Conservation (phyloP, 2,888 invertebrate species). For the Drosophila acutilabella region DNA sequence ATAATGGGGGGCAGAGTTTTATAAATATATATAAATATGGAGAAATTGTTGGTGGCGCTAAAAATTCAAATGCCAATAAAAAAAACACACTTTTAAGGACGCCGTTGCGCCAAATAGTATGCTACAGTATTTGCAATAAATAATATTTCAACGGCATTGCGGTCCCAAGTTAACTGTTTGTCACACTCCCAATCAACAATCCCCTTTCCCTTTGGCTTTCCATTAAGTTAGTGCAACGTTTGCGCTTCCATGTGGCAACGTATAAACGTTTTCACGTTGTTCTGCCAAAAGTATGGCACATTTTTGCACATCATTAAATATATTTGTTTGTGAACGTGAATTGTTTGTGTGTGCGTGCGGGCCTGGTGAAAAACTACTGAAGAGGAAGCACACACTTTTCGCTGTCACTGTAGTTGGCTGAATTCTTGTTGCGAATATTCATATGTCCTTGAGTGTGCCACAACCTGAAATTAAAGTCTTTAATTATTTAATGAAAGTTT, state of each 20-base stretch:
- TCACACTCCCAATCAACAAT: background rate
- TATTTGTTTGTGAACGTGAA: constrained; percentile 5
- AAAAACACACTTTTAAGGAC: constrained; percentile 41
- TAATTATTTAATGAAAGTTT: background rate
- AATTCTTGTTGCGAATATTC: background rate
- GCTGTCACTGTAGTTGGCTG: background rate
- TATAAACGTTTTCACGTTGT: constrained; percentile 45
- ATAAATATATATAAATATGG: constrained; percentile 8
- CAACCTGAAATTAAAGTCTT: background rate
- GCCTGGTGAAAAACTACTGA: constrained; percentile 5
- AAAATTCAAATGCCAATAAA: constrained; percentile 46
- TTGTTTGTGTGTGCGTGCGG: constrained; percentile 13
- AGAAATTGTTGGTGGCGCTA: constrained; percentile 37
- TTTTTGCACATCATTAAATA: constrained; percentile 65
- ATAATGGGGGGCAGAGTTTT: background rate
- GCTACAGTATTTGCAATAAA: constrained; percentile 72
- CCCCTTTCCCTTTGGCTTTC: background rate
- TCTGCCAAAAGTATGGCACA: constrained; percentile 53
- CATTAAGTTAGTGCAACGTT: constrained; percentile 9
- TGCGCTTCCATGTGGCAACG: constrained; percentile 44
- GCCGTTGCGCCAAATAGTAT: constrained; percentile 67
- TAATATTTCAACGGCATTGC: constrained; percentile 76
- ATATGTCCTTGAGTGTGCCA: constrained; percentile 4
- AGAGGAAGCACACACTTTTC: constrained; percentile 19
- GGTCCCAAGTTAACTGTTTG: constrained; percentile 56